Base-by-base conservation (phyloP, 1,140 invertebrate species). In the Proales similis region DNA sequence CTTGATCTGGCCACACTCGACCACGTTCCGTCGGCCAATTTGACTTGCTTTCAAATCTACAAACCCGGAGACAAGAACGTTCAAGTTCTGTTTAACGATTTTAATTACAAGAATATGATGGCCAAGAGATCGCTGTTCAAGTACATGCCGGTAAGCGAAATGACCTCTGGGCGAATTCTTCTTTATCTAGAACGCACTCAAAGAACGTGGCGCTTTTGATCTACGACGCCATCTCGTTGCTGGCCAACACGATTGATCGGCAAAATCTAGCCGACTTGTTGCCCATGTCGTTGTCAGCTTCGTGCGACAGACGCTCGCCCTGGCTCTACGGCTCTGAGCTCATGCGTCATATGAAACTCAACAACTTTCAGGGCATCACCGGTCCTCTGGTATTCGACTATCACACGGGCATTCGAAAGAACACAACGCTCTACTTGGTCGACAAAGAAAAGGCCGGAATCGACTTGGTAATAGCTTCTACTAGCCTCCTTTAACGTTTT, bases 31-130 rank as follows among this genome's bases (percentile, higher is more conserved):
- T 57, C 51, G 11, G 51, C 51, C 19, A 57, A 57, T 57, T 27
- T 57, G 11, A 57, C 36, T 22, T 36, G 36, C 2, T 24, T 57
- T 2, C 51, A 57, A 57, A 42, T 57, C 17, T 57, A 42, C 24
- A 42, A 57, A 4, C 51, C 51, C 2, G 45, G 45, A 26, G 51
- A 57, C 30, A 42, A 27, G n/a, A 12, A 57, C 19, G 24, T 57
- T 57, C 5, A 27, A 5, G 45, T 36, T 57, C 14, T 57, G 9
- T 57, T 57, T 36, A 42, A 36, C 30, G 51, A 57, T 12, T 57
- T 57, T 42, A 57, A 57, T 57, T n/a, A 42, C 9, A 57, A 57
- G 45, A 57, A 57, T 57, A 57, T 57, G 51, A 42, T 57, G 12
- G 39, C 51, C 6, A 36, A 57, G 17, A 57, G 45, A 26, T 42